Evolutionary conservation across 2,888 invertebrate species (phyloP).

Genomic region (Pimpla rufipes): DNA sequence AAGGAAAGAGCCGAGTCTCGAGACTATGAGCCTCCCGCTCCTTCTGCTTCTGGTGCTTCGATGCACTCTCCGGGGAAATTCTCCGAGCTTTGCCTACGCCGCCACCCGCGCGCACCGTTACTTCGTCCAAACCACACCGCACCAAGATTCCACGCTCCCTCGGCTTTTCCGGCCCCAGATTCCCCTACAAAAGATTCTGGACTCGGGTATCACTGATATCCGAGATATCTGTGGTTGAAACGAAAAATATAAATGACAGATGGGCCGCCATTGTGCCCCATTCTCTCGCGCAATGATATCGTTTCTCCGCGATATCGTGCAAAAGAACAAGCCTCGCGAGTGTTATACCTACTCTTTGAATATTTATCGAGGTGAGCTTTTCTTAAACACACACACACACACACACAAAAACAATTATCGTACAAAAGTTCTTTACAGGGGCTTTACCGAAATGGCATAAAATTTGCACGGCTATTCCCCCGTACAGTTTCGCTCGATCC

Average conservation of each 20-base stretch:
- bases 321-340: no score
- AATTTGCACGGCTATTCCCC: not conserved
- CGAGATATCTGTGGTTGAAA: not conserved
- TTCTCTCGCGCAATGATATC: no score
- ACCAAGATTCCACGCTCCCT: not conserved
- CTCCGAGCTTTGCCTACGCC: constrained; percentile 61
- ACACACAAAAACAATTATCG: not conserved
- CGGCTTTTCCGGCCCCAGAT: not conserved
- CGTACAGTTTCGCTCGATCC: constrained; percentile 11
- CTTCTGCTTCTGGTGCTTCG: constrained; percentile 41
- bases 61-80: constrained; percentile 73
- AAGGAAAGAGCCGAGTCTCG: constrained; percentile 46
- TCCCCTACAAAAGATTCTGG: not conserved
- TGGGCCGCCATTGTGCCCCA: no score
- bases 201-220: not conserved
- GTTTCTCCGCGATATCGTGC: no score
- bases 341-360: no score
- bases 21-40: constrained; percentile 36
- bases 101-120: constrained; percentile 48
- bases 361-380: no score
- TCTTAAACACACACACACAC: no score
- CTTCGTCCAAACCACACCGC: constrained; percentile 41
- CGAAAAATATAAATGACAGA: not conserved
- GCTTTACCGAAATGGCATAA: not conserved
- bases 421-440: not conserved